A percentile compares a stretch with the other conserved stretches of the same genome.
These are phyloP conservation scores for Hyperoplus lanceolatus DNA, from an alignment of 2,797 vertebrate genomes.

Conservation along the genomic window DNA sequence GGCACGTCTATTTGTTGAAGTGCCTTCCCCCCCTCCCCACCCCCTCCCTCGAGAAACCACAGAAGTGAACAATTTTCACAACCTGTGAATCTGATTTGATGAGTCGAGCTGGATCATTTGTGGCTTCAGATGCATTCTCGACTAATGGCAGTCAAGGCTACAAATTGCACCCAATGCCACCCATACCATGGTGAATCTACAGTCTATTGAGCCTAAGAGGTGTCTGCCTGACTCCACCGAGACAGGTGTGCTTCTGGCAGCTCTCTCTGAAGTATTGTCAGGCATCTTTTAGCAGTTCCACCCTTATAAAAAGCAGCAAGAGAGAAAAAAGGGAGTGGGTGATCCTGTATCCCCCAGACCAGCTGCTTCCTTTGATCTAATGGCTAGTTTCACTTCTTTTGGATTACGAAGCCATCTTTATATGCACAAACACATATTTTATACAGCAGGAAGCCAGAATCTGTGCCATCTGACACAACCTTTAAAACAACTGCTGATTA, in stretches of 20 bases:
- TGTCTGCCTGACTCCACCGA: slow-evolving; percentile 51
- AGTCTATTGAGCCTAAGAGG: slow-evolving; percentile 56
- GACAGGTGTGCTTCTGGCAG: slow-evolving; percentile 69
- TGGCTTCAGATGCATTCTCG: slow-evolving; percentile 70
- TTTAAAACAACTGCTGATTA: slow-evolving; percentile 77
- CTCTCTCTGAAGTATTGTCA: slow-evolving; percentile 65
- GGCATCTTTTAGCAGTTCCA: slow-evolving; percentile 59
- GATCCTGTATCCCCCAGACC: slow-evolving; percentile 56
- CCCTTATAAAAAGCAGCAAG: slow-evolving; percentile 48
- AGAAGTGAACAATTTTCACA: slow-evolving; percentile 75
- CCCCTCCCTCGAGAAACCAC: slow-evolving; percentile 33
- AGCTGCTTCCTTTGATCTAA: slow-evolving; percentile 74
- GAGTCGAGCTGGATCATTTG: slow-evolving; percentile 70
- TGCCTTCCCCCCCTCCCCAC: slow-evolving; percentile 46
- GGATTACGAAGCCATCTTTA: slow-evolving; percentile 72
- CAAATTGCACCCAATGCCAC: slow-evolving; percentile 76
- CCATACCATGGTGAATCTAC: slow-evolving; percentile 54
- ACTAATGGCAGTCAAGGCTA: slow-evolving; percentile 74
- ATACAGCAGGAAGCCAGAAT: slow-evolving; percentile 71
- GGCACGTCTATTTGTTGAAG: slow-evolving; percentile 78
- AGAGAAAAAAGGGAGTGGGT: slow-evolving; percentile 49
- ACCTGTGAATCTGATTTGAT: slow-evolving; percentile 71
- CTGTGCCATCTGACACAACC: slow-evolving; percentile 73
- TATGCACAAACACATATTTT: slow-evolving; percentile 67
- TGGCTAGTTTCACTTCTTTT: slow-evolving; percentile 66